A percentile compares a stretch with the other conserved stretches of the same genome.
Conservation (phyloP, 2,888 invertebrate genomes). For the Erannis defoliaria region DNA sequence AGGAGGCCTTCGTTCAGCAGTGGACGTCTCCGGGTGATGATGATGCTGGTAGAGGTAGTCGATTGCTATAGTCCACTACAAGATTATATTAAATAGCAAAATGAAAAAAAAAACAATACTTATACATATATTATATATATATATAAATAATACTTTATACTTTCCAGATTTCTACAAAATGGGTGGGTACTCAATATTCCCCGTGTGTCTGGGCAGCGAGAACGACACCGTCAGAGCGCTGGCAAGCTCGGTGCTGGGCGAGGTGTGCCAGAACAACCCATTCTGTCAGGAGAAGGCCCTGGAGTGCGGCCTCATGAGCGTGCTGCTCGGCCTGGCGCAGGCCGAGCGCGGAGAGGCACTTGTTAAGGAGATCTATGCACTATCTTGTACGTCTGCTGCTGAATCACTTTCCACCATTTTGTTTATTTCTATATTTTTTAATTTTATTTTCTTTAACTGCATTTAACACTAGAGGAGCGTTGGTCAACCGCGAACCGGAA, state of each 20-base stretch:
- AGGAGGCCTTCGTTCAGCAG: too few relatives aligned
- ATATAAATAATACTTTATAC: background rate
- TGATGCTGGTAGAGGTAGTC: too few relatives aligned
- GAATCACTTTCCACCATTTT: too few relatives aligned
- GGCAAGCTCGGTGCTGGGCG: conserved; percentile 91
- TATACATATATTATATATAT: background rate
- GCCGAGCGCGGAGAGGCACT: conserved; percentile 86
- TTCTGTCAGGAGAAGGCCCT: conserved; percentile 92
- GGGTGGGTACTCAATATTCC: conserved; percentile 92
- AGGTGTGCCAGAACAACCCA: conserved; percentile 94
- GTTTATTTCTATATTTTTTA: too few relatives aligned
- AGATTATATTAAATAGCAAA: too few relatives aligned
- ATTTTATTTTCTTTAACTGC: too few relatives aligned
- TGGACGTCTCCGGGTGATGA: too few relatives aligned
- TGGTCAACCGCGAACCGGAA: too few relatives aligned
- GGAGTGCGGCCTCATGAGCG: conserved; percentile 88
- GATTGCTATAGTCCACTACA: too few relatives aligned
- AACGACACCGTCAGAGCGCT: conserved; percentile 88
- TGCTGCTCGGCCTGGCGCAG: conserved; percentile 87
- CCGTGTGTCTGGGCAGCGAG: conserved; percentile 88
- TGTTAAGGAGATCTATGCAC: conserved; percentile 91
- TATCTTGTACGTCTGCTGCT: conserved; percentile 93
- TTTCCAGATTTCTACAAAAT: conserved; percentile 93
- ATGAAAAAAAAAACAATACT: too few relatives aligned
- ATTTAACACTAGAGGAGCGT: too few relatives aligned